Evolutionary conservation across 2,888 invertebrate species (phyloP).

Genomic region (Coecobrya sp.): DNA sequence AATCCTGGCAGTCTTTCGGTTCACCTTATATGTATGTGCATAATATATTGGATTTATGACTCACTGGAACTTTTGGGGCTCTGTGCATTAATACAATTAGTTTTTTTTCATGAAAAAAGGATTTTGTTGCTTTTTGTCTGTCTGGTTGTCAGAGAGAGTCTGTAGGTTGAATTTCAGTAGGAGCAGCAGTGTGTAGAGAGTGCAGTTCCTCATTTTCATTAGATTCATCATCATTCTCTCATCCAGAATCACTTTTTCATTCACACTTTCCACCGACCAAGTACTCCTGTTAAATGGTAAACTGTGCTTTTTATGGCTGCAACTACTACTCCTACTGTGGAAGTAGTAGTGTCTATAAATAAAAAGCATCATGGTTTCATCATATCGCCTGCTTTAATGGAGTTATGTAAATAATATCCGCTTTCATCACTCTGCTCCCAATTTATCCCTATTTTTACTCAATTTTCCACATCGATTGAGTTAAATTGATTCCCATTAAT

Average conservation of each 20-base stretch:
- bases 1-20: too few species aligned
- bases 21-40: too few species aligned
- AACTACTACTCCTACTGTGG: too few species aligned
- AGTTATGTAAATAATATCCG: background rate
- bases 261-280: background rate
- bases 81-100: too few species aligned
- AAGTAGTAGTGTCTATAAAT: too few species aligned
- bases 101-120: background rate
- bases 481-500: slow-evolving; percentile 67
- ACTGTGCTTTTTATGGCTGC: too few species aligned
- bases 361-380: too few species aligned
- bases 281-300: too few species aligned
- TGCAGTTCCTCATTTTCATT: background rate
- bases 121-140: background rate
- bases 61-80: too few species aligned
- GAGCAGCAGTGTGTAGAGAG: too few species aligned
- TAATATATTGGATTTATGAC: too few species aligned
- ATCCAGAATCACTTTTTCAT: background rate
- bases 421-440: slow-evolving; percentile 5
- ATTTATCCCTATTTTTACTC: slow-evolving; percentile 53
- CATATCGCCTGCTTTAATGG: background rate
- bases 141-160: background rate
- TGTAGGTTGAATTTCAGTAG: too few species aligned
- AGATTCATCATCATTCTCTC: background rate
- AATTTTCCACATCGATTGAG: slow-evolving; percentile 62